Evolutionary conservation across 2,113 vertebrate species (phyloP).

Genomic region (Garra rufa): DNA sequence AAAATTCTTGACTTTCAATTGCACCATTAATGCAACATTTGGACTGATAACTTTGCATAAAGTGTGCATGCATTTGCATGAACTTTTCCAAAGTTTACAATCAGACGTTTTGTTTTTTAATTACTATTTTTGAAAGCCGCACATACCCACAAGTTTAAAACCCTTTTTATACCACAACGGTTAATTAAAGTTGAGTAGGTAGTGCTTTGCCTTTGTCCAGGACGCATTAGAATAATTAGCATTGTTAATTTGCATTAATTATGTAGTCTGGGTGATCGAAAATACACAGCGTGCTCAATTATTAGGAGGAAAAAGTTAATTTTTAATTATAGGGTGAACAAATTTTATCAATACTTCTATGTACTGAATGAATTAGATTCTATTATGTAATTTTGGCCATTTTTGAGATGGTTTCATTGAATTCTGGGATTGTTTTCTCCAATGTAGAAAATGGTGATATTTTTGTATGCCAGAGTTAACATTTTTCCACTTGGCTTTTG

Average conservation of each 20-base stretch:
- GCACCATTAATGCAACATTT: background rate
- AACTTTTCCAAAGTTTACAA: background rate
- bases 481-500: background rate
- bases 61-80: background rate
- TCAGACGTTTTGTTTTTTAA: background rate
- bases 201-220: background rate
- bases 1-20: background rate
- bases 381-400: background rate
- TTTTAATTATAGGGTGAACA: background rate
- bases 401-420: background rate
- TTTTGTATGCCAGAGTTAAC: background rate
- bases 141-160: background rate
- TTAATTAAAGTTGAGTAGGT: background rate
- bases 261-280: background rate
- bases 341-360: background rate
- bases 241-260: conserved; percentile 1
- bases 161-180: background rate
- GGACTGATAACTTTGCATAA: background rate
- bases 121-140: background rate
- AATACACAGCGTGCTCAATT: background rate
- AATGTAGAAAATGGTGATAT: background rate
- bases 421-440: conserved; percentile 8
- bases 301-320: background rate
- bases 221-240: background rate
- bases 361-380: background rate